Base-by-base conservation (phyloP, 2,888 invertebrate species). In the Dilophus febrilis region DNA sequence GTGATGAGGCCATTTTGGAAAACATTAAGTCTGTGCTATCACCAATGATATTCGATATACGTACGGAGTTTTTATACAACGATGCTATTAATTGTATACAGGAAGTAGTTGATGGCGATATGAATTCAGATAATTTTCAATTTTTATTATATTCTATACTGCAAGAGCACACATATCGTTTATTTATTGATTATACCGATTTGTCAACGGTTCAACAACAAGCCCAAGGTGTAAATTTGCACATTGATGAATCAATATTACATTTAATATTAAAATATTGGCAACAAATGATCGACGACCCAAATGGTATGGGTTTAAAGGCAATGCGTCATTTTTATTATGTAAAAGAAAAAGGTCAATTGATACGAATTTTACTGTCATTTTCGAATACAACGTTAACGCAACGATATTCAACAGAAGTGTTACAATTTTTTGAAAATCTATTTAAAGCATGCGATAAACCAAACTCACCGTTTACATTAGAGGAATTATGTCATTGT, bases 251-350 rank as follows among this genome's bases (percentile, higher is more conserved):
- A 42, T 52, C 53, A 2, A 53, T 63, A 45, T 43, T 60, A 19
- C 53, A 59, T 43, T 54, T 57, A 3, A 55, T 61, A 22, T 59
- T 61, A 46, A 80, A 78, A 50, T 90, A 87, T 52, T 81, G 91
- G 74, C 87, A 88, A 55, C 77, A 77, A 51, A 74, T 88, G 47
- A 58, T 92, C 17, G 88, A 90, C 40, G 83, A 83, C 45, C 71
- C 80, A 0, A 72, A 81, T 0, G 90, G 88, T 0, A 72, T 81
- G 0, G 90, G 88, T 0, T 71, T 82, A 45, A 72, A 77, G 50
- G 90, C 91, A 0, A 72, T 90, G 51, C 80, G 86, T 51, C 71
- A 73, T 42, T 87, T 90, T 52, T 90, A 90, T 53, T 73, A 70
- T 3, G 67, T 70, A 1, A 65, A 71, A 2, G 71, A 74, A 1